These are phyloP conservation scores for Illadopsis cleaveri DNA, from an alignment of 2,113 vertebrate genomes.

Conservation along the genomic window DNA sequence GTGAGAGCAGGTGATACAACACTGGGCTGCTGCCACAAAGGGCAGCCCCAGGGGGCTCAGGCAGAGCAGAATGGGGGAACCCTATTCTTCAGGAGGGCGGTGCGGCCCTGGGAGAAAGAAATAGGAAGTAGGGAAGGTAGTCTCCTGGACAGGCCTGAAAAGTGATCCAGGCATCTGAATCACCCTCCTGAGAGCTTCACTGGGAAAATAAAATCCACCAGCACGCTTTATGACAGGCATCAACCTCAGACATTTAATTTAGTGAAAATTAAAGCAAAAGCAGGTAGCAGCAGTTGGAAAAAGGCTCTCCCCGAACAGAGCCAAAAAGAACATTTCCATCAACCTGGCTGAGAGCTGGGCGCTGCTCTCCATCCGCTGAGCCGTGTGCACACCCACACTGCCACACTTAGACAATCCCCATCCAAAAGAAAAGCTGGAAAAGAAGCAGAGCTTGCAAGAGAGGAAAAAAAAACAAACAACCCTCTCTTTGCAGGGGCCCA, in stretches of 20 bases:
- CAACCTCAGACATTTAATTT: neutral
- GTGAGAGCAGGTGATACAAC: neutral
- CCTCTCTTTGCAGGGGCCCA: neutral
- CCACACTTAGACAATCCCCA: neutral
- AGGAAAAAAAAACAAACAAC: neutral
- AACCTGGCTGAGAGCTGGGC: accelerated
- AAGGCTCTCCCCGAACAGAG: neutral
- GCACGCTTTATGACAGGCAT: accelerated
- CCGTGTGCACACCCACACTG: accelerated
- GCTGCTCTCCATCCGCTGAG: accelerated
- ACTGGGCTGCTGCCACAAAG: neutral
- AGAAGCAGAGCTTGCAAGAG: neutral
- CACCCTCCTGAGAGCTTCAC: neutral
- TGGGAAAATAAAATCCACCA: neutral
- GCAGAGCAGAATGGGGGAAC: accelerated
- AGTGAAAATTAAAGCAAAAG: neutral
- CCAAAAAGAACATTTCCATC: neutral
- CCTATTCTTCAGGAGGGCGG: neutral
- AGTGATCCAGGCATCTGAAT: neutral
- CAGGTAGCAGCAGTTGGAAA: accelerated
- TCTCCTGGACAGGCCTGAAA: neutral
- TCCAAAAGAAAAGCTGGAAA: neutral
- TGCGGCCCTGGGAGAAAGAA: neutral
- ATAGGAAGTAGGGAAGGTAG: neutral
- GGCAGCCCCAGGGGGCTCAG: neutral